A percentile compares a stretch with the other conserved stretches of the same genome.
Evolutionary conservation across 2,113 vertebrate genomes (phyloP).

Genomic region (Triplophysa siluroides): DNA sequence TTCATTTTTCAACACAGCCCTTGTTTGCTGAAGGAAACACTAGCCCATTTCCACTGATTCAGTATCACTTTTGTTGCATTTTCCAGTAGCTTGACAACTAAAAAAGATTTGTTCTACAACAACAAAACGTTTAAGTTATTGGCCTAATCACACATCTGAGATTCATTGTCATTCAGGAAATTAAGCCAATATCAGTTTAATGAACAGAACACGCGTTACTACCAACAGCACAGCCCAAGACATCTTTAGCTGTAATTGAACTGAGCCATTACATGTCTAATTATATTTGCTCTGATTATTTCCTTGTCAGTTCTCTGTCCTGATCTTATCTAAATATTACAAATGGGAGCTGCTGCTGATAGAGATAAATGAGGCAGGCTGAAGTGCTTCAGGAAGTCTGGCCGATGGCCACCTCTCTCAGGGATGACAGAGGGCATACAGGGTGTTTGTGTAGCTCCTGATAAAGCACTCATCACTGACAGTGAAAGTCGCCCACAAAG

Average conservation of each 20-base stretch:
- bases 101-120: background rate
- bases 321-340: slow-evolving; percentile 24
- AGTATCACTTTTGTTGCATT: background rate
- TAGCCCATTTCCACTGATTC: slow-evolving; percentile 11
- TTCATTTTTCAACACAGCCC: background rate
- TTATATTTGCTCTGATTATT: slow-evolving; percentile 17
- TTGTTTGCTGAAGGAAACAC: slow-evolving; percentile 26
- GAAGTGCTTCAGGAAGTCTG: slow-evolving; percentile 37
- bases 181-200: background rate
- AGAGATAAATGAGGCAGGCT: slow-evolving; percentile 15
- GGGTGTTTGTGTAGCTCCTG: slow-evolving; percentile 18
- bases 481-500: background rate
- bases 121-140: background rate
- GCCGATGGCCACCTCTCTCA: slow-evolving; percentile 3
- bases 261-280: slow-evolving; percentile 2
- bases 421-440: background rate
- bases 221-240: background rate
- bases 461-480: slow-evolving; percentile 12
- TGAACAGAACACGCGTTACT: background rate
- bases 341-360: slow-evolving; percentile 23
- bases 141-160: slow-evolving; percentile 4
- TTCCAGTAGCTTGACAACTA: background rate
- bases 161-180: background rate
- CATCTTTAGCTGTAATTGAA: background rate
- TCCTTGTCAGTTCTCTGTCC: slow-evolving; percentile 7